Base-by-base conservation (phyloP, 2,888 invertebrate genomes). In the Malacosoma neustria region DNA sequence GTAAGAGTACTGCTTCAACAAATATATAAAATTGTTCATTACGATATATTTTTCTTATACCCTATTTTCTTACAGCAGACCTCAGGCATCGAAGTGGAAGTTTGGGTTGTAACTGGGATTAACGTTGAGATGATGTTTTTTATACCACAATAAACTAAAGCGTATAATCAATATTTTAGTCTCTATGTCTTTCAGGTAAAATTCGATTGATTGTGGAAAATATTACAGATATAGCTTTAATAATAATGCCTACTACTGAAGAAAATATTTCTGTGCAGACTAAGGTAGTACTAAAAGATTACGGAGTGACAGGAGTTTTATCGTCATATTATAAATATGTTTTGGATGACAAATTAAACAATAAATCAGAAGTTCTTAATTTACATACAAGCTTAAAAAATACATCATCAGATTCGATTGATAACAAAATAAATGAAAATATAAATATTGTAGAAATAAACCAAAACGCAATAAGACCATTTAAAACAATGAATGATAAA, bases 401-500 rank as follows among this genome's bases (percentile, higher is more conserved):
- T 22, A 22, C 22, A 22, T 7, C 9, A 7, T 3, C 22, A 5
- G 9, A 22, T 22, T 22, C 22, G 22, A 22, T 22, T 22, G 9
- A 22, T 22, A 7, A 22, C 22, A 22, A 13, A 12, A 32, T 14
- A 32, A n/a, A 6, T 13, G 9, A 9, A 13, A 32, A 7, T 7
- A 3, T 12, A n/a, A 13, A 32, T 7, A 32, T 7, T n/a, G 13
- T 5, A 3, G n/a, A 32, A 5, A 31, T 31, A 5, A 40, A 43
- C 11, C 32, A 30, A 6, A 38, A 39, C 13, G 15, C 13, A 3
- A 34, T 40, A 13, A 36, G 34, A 37, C 33, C 32, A 9, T 35
- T 37, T 6, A 35, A 39, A 34, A 48, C 40, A 34, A 32, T 30
- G 2, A 7, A 40, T 1, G 32, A 32, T 7, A 35, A 15, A 15